These are phyloP conservation scores for Chalcosyrphus nemorum DNA, from an alignment of 2,888 invertebrate species.

Conservation along the genomic window DNA sequence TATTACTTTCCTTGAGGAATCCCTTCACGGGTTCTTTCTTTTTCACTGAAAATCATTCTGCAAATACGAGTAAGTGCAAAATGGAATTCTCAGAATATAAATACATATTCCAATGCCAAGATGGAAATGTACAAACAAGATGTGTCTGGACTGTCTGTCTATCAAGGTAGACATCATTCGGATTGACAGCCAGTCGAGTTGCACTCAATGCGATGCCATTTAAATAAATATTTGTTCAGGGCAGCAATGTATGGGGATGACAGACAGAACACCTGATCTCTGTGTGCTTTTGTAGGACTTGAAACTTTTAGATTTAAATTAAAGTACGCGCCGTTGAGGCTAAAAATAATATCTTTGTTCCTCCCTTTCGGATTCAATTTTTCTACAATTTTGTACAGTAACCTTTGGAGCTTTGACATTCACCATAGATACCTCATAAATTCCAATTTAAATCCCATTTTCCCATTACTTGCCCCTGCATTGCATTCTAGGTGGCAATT, in stretches of 20 bases:
- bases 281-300: not conserved
- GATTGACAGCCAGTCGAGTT: conserved; percentile 11
- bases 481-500: not conserved
- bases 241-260: not conserved
- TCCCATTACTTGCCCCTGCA: not conserved
- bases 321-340: not conserved
- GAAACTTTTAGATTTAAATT: not conserved
- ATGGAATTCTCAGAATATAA: not conserved
- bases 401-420: not conserved
- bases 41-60: no score
- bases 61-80: not conserved
- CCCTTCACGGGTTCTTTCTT: no score
- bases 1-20: no score
- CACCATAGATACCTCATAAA: not conserved
- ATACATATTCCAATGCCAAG: not conserved
- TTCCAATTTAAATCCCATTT: not conserved
- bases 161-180: conserved; percentile 27
- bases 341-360: not conserved
- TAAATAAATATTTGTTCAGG: conserved; percentile 27
- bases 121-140: conserved; percentile 22
- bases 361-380: no score
- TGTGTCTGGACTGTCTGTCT: conserved; percentile 14
- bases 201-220: conserved; percentile 11
- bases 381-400: no score
- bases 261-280: not conserved